phyloP scores from a whole-genome alignment of 2,113 vertebrate species.

The Emydocephalus ijimae region DNA sequence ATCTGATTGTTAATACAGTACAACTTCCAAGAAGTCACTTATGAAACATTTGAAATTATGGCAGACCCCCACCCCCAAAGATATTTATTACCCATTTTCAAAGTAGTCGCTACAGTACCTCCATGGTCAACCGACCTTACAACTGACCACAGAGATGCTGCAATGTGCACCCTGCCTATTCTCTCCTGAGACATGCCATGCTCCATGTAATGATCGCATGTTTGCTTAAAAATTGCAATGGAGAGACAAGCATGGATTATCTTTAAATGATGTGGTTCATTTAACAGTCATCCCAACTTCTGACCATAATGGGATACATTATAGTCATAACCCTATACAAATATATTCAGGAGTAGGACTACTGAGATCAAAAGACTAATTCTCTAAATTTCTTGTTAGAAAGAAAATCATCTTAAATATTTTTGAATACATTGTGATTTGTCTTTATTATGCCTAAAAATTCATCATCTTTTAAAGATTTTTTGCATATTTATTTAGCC shows the following conservation, averaged over 20 bases:
- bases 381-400: neutral
- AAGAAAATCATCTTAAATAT: neutral
- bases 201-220: neutral
- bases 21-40: too few species aligned
- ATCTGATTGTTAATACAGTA: neutral
- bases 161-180: neutral
- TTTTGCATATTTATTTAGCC: slow-evolving; percentile 33
- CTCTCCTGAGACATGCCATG: neutral
- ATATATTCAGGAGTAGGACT: neutral
- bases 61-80: neutral
- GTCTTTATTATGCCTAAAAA: slow-evolving; percentile 47
- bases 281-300: neutral
- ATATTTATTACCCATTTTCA: neutral
- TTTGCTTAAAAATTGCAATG: neutral
- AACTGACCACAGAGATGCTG: neutral
- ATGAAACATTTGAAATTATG: too few species aligned
- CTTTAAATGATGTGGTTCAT: neutral
- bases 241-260: neutral
- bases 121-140: too few species aligned
- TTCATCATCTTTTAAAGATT: slow-evolving; percentile 30
- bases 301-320: neutral
- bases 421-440: slow-evolving; percentile 40
- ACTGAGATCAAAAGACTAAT: neutral
- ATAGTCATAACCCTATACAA: neutral
- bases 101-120: neutral